A percentile compares a stretch with the other conserved stretches of the same genome.
Conservation (phyloP, 64 coral and sea anemone species). For the Porites australiensis region DNA sequence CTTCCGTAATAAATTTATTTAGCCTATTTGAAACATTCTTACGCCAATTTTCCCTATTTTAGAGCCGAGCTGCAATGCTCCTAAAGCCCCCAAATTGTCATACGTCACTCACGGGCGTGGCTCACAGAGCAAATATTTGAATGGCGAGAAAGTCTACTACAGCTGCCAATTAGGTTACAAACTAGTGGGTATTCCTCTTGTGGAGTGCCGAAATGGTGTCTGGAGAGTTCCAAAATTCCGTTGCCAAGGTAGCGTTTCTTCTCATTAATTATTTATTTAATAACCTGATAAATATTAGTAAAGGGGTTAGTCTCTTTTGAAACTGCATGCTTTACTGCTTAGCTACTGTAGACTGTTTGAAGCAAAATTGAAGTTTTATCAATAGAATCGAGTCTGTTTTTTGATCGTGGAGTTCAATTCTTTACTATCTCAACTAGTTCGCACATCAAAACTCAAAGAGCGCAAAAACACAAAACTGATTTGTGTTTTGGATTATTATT, state of each 20-base stretch:
- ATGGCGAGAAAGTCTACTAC: conserved; percentile 62
- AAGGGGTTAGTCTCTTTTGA: no score
- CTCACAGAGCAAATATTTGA: conserved; percentile 49
- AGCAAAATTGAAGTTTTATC: no score
- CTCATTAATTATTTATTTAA: background rate
- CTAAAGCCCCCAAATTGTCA: conserved; percentile 34
- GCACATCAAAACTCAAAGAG: no score
- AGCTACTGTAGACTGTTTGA: no score
- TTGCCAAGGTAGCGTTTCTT: conserved; percentile 48
- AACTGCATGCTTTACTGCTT: no score
- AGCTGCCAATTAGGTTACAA: conserved; percentile 64
- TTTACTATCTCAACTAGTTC: no score
- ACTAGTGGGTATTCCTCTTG: conserved; percentile 58
- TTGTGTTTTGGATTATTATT: no score
- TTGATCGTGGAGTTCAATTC: no score
- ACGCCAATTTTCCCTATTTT: background rate
- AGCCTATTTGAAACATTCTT: no score
- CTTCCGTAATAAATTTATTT: background rate
- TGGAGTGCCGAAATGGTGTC: conserved; percentile 34
- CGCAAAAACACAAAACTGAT: no score
- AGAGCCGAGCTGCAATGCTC: conserved; percentile 69
- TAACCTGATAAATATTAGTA: no score
- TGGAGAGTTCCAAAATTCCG: conserved; percentile 45
- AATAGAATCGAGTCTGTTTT: no score
- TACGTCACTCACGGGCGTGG: conserved; percentile 67